A percentile compares a stretch with the other conserved stretches of the same genome.
phyloP scores from a whole-genome alignment of 2,113 vertebrate genomes.

The Rattus norvegicus region DNA sequence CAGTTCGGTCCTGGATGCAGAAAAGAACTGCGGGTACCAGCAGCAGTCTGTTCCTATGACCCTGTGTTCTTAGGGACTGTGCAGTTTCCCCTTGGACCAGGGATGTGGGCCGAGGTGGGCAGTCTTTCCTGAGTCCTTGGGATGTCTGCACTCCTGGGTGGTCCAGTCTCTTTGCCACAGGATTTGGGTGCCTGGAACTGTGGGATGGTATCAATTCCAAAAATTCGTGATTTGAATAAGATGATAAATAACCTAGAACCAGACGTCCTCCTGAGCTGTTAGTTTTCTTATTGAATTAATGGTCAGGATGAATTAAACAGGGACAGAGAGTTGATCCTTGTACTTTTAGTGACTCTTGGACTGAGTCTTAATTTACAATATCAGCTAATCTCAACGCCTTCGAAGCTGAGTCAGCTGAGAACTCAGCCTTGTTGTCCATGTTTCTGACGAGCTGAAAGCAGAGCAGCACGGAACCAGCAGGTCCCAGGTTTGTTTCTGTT shows the following conservation, averaged over 20 bases:
- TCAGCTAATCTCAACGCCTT: neutral
- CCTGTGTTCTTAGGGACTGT: no score
- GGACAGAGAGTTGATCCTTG: neutral
- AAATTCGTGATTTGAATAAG: slow-evolving; percentile 5
- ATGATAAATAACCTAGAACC: neutral
- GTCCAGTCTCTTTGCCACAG: no score
- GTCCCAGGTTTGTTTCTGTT: neutral
- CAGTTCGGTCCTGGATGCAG: no score
- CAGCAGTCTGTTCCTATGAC: no score
- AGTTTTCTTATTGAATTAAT: neutral
- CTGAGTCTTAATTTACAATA: neutral
- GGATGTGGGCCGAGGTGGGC: no score
- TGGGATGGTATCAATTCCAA: no score
- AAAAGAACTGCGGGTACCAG: no score
- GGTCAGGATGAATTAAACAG: neutral
- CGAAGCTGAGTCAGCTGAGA: neutral
- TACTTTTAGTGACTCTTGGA: neutral
- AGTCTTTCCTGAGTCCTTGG: no score
- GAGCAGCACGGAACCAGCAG: neutral
- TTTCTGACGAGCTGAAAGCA: neutral
- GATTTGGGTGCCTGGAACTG: no score
- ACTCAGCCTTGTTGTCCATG: neutral
- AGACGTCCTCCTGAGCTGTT: neutral
- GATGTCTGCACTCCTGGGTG: no score
- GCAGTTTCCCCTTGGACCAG: no score